These are phyloP conservation scores for Tholera decimalis DNA, from an alignment of 2,888 invertebrate genomes.

Conservation along the genomic window DNA sequence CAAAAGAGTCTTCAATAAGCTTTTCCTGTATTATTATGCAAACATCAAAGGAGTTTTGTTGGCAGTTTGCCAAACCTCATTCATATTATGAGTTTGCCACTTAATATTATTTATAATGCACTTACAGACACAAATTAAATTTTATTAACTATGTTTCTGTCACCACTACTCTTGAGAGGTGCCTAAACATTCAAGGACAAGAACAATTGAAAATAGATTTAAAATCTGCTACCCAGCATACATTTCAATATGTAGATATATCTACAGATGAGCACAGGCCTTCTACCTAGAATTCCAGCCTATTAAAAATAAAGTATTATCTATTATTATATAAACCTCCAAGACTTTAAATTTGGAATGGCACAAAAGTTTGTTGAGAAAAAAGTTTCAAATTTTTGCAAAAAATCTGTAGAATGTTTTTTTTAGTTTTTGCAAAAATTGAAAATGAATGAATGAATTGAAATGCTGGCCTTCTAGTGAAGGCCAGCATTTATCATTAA, in stretches of 20 bases:
- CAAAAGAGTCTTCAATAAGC: constrained; percentile 42
- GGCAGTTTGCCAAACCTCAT: constrained; percentile 60
- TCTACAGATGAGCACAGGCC: not conserved
- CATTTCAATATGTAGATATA: not conserved
- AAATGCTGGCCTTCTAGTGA: too few species aligned
- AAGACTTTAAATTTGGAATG: not conserved
- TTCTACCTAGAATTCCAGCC: not conserved
- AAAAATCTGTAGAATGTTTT: not conserved
- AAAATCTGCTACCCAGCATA: not conserved
- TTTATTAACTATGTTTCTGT: constrained; percentile 33
- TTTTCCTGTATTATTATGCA: constrained; percentile 52
- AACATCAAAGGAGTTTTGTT: constrained; percentile 52
- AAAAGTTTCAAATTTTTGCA: constrained; percentile 11
- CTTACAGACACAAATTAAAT: constrained; percentile 37
- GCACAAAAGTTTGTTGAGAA: not conserved
- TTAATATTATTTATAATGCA: constrained; percentile 44
- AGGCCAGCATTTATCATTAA: constrained; percentile 32
- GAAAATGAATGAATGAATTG: too few species aligned
- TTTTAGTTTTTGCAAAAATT: too few species aligned
- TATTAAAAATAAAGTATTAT: too few species aligned
- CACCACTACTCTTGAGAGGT: constrained; percentile 8
- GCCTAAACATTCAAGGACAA: constrained; percentile 24
- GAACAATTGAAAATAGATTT: constrained; percentile 17
- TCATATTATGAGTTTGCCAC: constrained; percentile 39
- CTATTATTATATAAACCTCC: not conserved